Conservation (phyloP, 2,113 vertebrate genomes). For the Aphyosemion australe region DNA sequence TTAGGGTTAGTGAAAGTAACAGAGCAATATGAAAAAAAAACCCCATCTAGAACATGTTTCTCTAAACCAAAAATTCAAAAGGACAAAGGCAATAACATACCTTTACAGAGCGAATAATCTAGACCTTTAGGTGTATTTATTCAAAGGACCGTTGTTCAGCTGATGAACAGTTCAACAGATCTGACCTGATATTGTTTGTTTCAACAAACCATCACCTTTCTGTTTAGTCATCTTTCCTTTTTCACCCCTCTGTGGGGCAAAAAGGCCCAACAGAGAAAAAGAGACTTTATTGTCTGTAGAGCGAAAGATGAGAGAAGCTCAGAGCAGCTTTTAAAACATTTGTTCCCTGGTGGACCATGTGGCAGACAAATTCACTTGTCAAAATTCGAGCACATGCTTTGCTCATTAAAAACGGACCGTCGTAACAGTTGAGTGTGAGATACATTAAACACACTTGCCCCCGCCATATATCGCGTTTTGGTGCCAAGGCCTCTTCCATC, state of each 20-base stretch:
- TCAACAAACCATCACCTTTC: neutral
- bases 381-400: slow-evolving; percentile 30
- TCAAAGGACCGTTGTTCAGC: neutral
- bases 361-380: slow-evolving; percentile 42
- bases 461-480: slow-evolving; percentile 41
- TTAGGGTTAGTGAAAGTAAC: too few species aligned
- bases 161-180: neutral
- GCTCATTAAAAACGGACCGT: slow-evolving; percentile 50
- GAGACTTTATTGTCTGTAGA: neutral
- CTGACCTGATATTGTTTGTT: slow-evolving; percentile 1
- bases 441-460: slow-evolving; percentile 60
- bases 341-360: neutral
- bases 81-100: slow-evolving; percentile 13
- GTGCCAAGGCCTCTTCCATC: slow-evolving; percentile 49
- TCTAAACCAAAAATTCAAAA: slow-evolving; percentile 15
- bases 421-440: slow-evolving; percentile 30
- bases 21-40: too few species aligned
- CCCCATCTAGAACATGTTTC: neutral
- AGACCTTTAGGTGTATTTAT: slow-evolving; percentile 5
- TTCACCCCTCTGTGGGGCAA: neutral
- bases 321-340: neutral
- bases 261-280: neutral
- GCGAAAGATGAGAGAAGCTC: neutral
- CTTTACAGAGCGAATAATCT: slow-evolving; percentile 3
- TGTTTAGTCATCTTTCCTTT: neutral